phyloP scores from a whole-genome alignment of 1,140 invertebrate genomes.

The Helicoverpa armigera region DNA sequence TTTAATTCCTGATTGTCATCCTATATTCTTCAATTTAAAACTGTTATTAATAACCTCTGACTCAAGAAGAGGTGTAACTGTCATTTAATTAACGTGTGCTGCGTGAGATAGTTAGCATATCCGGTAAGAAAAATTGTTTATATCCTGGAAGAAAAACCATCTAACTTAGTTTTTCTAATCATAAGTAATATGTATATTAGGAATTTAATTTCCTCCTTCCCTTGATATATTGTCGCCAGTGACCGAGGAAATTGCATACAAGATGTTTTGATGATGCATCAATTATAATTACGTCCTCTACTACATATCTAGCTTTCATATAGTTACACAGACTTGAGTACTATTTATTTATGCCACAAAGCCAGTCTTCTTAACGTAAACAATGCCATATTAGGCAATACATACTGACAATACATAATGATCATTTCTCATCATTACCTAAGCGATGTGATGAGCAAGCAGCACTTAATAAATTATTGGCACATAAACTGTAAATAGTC shows the following conservation, averaged over 20 bases:
- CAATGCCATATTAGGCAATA: constrained; percentile 14
- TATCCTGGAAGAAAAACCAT: too few relatives aligned
- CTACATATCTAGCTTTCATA: constrained; percentile 3
- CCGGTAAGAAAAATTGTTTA: too few relatives aligned
- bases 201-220: too few relatives aligned
- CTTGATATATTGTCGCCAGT: too few relatives aligned
- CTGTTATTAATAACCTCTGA: too few relatives aligned
- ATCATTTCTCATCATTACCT: neutral
- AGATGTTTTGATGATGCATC: neutral
- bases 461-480: neutral
- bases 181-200: too few relatives aligned
- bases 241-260: neutral
- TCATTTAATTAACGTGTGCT: too few relatives aligned
- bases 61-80: too few relatives aligned
- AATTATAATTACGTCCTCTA: neutral
- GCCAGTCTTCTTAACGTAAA: constrained; percentile 5
- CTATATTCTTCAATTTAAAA: too few relatives aligned
- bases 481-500: constrained; percentile 27
- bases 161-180: too few relatives aligned
- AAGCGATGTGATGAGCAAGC: constrained; percentile 1
- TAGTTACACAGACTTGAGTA: neutral
- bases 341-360: neutral
- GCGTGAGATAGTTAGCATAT: too few relatives aligned
- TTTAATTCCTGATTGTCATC: neutral
- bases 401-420: constrained; percentile 7